phyloP scores from a whole-genome alignment of 2,888 invertebrate genomes.

The Pyrrhia umbra region DNA sequence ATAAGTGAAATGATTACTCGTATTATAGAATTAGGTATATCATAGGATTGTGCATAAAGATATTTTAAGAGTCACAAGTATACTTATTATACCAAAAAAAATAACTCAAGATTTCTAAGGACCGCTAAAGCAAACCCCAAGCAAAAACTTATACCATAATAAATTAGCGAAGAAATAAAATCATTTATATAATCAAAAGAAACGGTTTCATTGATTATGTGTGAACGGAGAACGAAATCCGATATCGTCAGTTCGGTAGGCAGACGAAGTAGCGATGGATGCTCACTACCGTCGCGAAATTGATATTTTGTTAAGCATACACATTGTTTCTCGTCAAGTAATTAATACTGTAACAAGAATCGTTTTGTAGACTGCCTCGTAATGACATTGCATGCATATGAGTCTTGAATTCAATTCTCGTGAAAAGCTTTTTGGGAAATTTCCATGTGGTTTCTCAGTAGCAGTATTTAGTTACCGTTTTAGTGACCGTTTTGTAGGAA shows the following conservation, averaged over 20 bases:
- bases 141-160: slow-evolving; percentile 24
- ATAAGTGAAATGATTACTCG: too few species aligned
- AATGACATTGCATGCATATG: not conserved
- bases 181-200: slow-evolving; percentile 13
- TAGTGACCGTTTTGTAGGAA: too few species aligned
- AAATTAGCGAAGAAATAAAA: slow-evolving; percentile 50
- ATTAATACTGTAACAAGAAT: slow-evolving; percentile 3
- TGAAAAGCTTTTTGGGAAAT: not conserved
- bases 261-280: slow-evolving; percentile 2
- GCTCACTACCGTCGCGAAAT: slow-evolving; percentile 38
- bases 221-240: slow-evolving; percentile 26
- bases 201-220: slow-evolving; percentile 13
- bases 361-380: not conserved
- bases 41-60: too few species aligned
- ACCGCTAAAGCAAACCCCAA: not conserved
- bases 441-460: not conserved
- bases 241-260: slow-evolving; percentile 25
- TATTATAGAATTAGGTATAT: too few species aligned
- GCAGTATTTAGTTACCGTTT: too few species aligned
- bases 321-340: slow-evolving; percentile 11
- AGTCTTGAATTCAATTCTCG: not conserved
- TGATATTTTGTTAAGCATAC: slow-evolving; percentile 45
- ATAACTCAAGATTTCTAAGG: too few species aligned
- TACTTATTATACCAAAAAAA: too few species aligned
- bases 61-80: too few species aligned